Percentiles rank a stretch among this genome's conserved stretches.
phyloP scores from a whole-genome alignment of 1,140 invertebrate species.

The Listronotus oregonensis region DNA sequence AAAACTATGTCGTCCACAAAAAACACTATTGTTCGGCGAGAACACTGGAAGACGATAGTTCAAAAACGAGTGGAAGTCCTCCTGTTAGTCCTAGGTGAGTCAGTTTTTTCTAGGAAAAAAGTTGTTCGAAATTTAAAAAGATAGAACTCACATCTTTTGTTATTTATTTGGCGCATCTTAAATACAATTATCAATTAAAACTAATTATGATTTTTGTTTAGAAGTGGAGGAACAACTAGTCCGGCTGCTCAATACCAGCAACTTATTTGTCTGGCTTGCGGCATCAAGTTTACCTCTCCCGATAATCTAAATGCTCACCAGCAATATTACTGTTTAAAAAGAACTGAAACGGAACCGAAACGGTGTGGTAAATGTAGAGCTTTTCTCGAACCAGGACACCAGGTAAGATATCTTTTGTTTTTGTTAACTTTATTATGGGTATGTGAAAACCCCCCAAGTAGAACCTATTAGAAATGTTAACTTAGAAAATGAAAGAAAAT shows the following conservation, averaged over 20 bases:
- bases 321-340: slow-evolving; percentile 89
- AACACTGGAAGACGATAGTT: slow-evolving; percentile 59
- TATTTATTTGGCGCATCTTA: too few relatives aligned
- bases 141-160: too few relatives aligned
- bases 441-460: too few relatives aligned
- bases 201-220: slow-evolving; percentile 1
- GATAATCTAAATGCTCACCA: slow-evolving; percentile 94
- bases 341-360: slow-evolving; percentile 59
- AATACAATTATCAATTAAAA: too few relatives aligned
- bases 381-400: slow-evolving; percentile 57
- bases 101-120: background rate
- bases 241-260: slow-evolving; percentile 70
- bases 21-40: slow-evolving; percentile 90
- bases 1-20: slow-evolving; percentile 93
- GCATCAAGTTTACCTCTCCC: slow-evolving; percentile 91
- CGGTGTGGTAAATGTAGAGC: slow-evolving; percentile 69
- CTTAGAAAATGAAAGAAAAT: too few relatives aligned
- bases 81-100: slow-evolving; percentile 56
- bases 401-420: slow-evolving; percentile 28
- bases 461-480: too few relatives aligned
- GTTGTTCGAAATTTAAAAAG: background rate
- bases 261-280: slow-evolving; percentile 88
- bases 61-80: slow-evolving; percentile 56
- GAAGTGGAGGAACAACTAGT: slow-evolving; percentile 59
- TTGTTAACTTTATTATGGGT: background rate